A percentile compares a stretch with the other conserved stretches of the same genome.
Conservation (phyloP, 2,888 invertebrate genomes). For the Drosophila colorata region DNA sequence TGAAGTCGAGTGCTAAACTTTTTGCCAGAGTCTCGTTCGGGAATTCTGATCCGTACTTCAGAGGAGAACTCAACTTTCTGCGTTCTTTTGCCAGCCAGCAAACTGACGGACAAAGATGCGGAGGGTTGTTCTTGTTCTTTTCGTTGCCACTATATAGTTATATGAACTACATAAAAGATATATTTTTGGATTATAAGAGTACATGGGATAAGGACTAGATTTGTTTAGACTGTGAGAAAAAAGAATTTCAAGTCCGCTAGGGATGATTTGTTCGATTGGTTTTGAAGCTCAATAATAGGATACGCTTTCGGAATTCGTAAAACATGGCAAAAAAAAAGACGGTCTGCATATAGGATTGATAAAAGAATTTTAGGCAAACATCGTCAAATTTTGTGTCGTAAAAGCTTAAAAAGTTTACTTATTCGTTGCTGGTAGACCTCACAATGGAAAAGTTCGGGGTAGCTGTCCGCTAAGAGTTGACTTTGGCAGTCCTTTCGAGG, state of each 20-base stretch:
- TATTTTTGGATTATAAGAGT: background rate
- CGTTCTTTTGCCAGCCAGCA: slow-evolving; percentile 20
- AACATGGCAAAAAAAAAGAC: background rate
- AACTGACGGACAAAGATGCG: background rate
- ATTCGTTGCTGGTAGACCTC: slow-evolving; percentile 2
- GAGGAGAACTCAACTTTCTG: slow-evolving; percentile 40
- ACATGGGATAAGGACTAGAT: slow-evolving; percentile 1
- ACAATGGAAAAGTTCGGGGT: slow-evolving; percentile 4
- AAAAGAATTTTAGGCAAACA: background rate
- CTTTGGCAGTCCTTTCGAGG: slow-evolving; percentile 25
- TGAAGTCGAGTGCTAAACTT: slow-evolving; percentile 62
- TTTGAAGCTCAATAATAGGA: background rate
- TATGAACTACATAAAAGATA: slow-evolving; percentile 18
- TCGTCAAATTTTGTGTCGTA: slow-evolving; percentile 1
- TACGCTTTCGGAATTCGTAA: background rate
- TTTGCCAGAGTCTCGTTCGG: slow-evolving; percentile 38
- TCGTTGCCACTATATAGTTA: slow-evolving; percentile 36
- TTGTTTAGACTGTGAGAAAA: background rate
- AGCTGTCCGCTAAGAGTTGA: slow-evolving; percentile 32
- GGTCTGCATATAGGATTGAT: background rate
- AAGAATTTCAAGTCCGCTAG: too few species aligned
- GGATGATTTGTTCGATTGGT: too few species aligned
- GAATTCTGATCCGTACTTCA: slow-evolving; percentile 31
- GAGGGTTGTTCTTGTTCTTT: slow-evolving; percentile 26
- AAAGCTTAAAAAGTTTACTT: slow-evolving; percentile 15